Conservation (phyloP, 1,140 invertebrate species). For the Arctopsyche grandis region DNA sequence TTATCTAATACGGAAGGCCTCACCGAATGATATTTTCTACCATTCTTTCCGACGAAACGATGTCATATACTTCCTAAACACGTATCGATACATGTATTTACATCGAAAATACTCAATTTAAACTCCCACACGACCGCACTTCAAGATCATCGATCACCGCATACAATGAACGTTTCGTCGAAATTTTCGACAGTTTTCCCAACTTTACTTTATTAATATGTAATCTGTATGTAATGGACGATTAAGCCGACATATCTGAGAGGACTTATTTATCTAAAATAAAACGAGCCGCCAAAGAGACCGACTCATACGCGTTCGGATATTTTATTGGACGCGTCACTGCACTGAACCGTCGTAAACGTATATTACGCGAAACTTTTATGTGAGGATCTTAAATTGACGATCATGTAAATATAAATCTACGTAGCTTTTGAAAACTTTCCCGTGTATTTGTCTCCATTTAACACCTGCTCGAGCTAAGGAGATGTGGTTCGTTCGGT, state of each 20-base stretch:
- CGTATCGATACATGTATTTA: not conserved
- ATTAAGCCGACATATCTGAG: too few species aligned
- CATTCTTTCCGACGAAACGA: not conserved
- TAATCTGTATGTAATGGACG: too few species aligned
- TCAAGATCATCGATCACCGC: too few species aligned
- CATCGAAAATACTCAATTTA: not conserved
- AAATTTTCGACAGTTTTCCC: too few species aligned
- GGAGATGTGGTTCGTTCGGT: not conserved
- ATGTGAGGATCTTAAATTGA: not conserved
- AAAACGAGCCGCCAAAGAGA: not conserved
- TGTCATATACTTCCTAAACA: not conserved
- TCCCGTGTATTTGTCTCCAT: not conserved
- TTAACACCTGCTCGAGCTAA: not conserved
- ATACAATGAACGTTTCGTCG: too few species aligned
- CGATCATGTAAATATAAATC: not conserved
- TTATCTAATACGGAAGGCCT: not conserved
- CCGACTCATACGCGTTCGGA: not conserved
- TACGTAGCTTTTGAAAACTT: too few species aligned
- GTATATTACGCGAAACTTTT: not conserved
- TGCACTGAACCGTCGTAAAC: not conserved
- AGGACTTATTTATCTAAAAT: not conserved
- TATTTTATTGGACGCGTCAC: conserved; percentile 4
- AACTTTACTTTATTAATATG: too few species aligned
- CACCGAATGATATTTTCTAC: not conserved
- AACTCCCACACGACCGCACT: too few species aligned